Percentiles rank a stretch among this genome's conserved stretches.
Conservation (phyloP, 30 jellyfish, hydroid and myxozoan genomes). For the Phacellophora camtschatica region DNA sequence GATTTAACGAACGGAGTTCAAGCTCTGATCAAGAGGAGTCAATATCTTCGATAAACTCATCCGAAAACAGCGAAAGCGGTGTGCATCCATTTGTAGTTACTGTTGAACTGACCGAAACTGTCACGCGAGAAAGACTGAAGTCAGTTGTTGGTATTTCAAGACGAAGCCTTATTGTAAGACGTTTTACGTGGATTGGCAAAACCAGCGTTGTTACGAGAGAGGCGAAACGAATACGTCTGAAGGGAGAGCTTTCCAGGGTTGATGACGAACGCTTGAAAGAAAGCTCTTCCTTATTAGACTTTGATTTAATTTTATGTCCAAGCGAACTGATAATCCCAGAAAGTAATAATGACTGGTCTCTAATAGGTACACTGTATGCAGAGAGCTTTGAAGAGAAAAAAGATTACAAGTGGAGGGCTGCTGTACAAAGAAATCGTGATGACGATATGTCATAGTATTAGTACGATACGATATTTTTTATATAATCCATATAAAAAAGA, state of each 20-base stretch:
- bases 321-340: constrained; percentile 60
- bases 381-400: constrained; percentile 17
- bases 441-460: no score
- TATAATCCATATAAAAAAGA: no score
- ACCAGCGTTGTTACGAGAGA: neutral
- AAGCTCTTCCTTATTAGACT: neutral
- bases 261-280: neutral
- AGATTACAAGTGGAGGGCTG: constrained; percentile 69
- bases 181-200: constrained; percentile 31
- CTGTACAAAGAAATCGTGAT: constrained; percentile 12
- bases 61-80: neutral
- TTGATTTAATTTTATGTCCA: constrained; percentile 64
- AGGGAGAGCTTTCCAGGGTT: constrained; percentile 1
- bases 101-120: constrained; percentile 28
- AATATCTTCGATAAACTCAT: neutral
- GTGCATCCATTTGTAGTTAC: neutral
- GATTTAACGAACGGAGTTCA: neutral
- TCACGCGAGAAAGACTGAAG: constrained; percentile 30
- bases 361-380: constrained; percentile 43
- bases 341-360: constrained; percentile 18
- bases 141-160: constrained; percentile 24
- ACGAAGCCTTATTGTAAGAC: constrained; percentile 28
- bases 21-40: neutral
- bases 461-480: no score
- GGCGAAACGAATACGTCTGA: constrained; percentile 22